Conservation (phyloP, 1,140 invertebrate species). For the Thaumatotibia leucotreta region DNA sequence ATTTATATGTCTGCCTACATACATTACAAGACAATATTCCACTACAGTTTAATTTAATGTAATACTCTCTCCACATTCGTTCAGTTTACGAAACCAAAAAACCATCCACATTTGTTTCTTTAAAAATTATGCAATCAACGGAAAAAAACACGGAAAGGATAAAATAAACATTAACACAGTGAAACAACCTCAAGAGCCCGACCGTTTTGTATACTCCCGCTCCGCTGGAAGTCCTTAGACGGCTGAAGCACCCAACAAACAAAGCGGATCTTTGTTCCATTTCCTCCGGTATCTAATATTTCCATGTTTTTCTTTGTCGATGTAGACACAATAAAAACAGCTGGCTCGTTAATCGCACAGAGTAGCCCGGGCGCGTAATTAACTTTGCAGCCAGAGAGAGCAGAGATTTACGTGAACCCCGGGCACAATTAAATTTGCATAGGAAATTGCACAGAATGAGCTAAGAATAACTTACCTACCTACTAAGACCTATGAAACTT, state of each 20-base stretch:
- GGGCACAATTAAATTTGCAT: conserved; percentile 76
- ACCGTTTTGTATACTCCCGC: background rate
- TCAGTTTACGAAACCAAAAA: too few species aligned
- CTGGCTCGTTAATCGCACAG: conserved; percentile 61
- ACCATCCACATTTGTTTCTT: too few species aligned
- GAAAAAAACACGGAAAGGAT: too few species aligned
- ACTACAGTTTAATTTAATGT: too few species aligned
- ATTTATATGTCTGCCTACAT: too few species aligned
- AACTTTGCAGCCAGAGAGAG: conserved; percentile 64
- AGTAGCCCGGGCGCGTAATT: conserved; percentile 62
- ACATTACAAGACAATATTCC: too few species aligned
- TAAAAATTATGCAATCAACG: too few species aligned
- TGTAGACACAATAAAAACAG: conserved; percentile 67
- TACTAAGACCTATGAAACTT: conserved; percentile 39
- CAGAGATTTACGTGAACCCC: conserved; percentile 69
- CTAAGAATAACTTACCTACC: conserved; percentile 66
- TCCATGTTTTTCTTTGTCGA: conserved; percentile 58
- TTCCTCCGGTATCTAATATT: conserved; percentile 22
- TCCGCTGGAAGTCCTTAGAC: background rate
- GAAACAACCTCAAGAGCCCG: background rate
- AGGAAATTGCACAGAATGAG: conserved; percentile 69
- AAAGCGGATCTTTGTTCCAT: background rate
- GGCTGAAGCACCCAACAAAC: background rate
- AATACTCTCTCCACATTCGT: too few species aligned
- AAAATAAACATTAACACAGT: background rate